Evolutionary conservation across 2,113 vertebrate species (phyloP).

Genomic region (Gulo gulo): DNA sequence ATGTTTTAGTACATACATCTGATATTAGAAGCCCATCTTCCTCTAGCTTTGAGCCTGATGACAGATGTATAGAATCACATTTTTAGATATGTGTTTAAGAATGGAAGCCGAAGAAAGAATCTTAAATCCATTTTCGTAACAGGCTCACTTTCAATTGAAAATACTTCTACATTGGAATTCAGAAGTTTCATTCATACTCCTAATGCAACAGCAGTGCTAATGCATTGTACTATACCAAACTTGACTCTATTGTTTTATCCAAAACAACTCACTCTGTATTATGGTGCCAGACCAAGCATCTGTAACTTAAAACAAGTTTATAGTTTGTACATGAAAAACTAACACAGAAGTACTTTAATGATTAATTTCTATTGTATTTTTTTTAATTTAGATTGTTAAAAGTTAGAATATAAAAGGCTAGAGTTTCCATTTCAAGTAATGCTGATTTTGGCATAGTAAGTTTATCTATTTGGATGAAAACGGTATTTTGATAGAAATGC

Average conservation of each 20-base stretch:
- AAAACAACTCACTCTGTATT: neutral
- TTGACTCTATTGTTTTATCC: neutral
- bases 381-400: neutral
- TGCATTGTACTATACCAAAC: neutral
- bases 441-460: neutral
- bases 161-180: neutral
- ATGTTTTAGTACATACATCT: neutral
- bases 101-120: constrained; percentile 6
- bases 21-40: constrained; percentile 23
- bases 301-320: neutral
- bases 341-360: neutral
- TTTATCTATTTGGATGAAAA: neutral
- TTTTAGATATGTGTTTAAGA: constrained; percentile 46
- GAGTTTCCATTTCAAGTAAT: neutral
- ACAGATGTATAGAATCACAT: constrained; percentile 23
- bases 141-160: constrained; percentile 33
- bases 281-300: neutral
- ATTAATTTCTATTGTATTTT: neutral
- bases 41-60: constrained; percentile 20
- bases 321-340: neutral
- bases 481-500: neutral
- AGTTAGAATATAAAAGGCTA: neutral
- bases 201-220: neutral
- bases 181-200: neutral
- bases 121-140: constrained; percentile 11